Conservation (phyloP, 1,140 invertebrate species). For the Temnothorax nylanderi region DNA sequence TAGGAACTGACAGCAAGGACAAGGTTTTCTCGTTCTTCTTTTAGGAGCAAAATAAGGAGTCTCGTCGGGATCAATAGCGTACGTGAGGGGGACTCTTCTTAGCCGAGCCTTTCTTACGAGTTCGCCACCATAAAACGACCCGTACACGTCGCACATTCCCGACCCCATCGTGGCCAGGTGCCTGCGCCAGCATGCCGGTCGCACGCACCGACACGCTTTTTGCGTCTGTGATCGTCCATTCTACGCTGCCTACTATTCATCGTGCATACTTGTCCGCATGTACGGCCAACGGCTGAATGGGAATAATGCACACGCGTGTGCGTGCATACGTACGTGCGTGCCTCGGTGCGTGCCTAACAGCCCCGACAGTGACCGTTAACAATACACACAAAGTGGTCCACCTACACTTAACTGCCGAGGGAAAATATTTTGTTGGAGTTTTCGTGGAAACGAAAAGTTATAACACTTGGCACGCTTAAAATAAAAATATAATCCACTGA, state of each 20-base stretch:
- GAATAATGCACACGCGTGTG: slow-evolving; percentile 40
- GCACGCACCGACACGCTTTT: not conserved
- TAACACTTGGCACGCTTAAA: not conserved
- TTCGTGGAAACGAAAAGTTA: not conserved
- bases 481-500: not conserved
- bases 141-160: not conserved
- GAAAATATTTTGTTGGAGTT: not conserved
- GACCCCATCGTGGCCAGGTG: slow-evolving; percentile 32
- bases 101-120: slow-evolving; percentile 13
- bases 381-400: not conserved
- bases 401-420: not conserved
- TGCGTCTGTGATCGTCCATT: not conserved
- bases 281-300: slow-evolving; percentile 62
- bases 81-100: not conserved
- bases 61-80: slow-evolving; percentile 27
- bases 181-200: not conserved
- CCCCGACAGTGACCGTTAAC: not conserved
- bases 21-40: not conserved
- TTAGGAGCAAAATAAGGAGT: slow-evolving; percentile 18
- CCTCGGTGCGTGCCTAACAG: not conserved
- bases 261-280: slow-evolving; percentile 9
- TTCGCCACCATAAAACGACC: slow-evolving; percentile 37
- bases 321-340: not conserved
- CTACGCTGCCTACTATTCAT: slow-evolving; percentile 29
- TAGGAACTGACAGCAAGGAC: not conserved